Conservation (phyloP, 2,888 invertebrate species). For the Sabellastarte sp. region DNA sequence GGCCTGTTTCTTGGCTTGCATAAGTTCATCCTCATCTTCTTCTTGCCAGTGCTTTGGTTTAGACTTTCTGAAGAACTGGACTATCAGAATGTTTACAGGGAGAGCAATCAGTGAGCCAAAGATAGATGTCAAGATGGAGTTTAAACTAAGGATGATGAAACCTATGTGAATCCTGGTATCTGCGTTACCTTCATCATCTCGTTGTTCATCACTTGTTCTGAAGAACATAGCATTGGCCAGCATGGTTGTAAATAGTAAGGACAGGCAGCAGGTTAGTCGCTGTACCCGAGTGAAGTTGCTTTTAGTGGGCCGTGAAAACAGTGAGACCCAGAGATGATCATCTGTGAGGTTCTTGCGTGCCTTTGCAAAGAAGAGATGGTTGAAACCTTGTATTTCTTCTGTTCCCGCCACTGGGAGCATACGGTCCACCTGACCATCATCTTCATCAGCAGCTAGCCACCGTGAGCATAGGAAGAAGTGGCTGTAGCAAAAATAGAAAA, state of each 20-base stretch:
- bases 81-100: not conserved
- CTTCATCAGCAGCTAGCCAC: too few relatives aligned
- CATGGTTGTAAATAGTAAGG: conserved; percentile 56
- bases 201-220: too few relatives aligned
- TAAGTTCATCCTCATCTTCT: not conserved
- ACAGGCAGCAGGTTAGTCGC: conserved; percentile 51
- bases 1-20: too few relatives aligned
- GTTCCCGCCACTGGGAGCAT: conserved; percentile 30
- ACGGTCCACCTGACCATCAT: conserved; percentile 34
- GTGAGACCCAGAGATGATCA: conserved; percentile 37
- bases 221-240: conserved; percentile 55
- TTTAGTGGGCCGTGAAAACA: conserved; percentile 29
- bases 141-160: not conserved
- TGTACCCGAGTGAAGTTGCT: conserved; percentile 40
- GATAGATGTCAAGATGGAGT: not conserved
- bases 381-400: conserved; percentile 30
- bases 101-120: not conserved
- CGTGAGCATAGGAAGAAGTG: too few relatives aligned
- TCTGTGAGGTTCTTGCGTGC: conserved; percentile 30
- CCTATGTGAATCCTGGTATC: not conserved
- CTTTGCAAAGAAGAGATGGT: conserved; percentile 34
- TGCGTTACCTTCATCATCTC: too few relatives aligned
- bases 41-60: not conserved
- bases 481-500: too few relatives aligned
- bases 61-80: not conserved